Base-by-base conservation (phyloP, 2,888 invertebrate genomes). In the Agrochola lota region DNA sequence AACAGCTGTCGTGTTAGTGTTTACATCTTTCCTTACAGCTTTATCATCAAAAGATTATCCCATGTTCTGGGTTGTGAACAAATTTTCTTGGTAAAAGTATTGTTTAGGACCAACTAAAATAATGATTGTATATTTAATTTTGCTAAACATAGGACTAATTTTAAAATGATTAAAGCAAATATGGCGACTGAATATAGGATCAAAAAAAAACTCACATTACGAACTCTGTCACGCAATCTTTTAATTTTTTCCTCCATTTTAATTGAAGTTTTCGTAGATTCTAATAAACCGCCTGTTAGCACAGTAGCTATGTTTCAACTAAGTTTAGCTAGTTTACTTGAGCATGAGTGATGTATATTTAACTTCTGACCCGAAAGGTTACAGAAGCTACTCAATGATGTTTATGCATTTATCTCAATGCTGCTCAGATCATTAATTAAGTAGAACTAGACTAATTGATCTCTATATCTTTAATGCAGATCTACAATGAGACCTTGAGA, bases 191-290 rank as follows among this genome's bases (percentile, higher is more conserved):
- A 59, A 1, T 26, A 17, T 62, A n/a, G n/a, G n/a, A 26, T 17
- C 7, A 59, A 8, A n/a, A 71, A 30, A 49, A 72, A 71, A 78
- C 84, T 80, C 23, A 87, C 87, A 59, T 78, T 77, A 12, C 72
- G 78, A 63, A 87, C 59, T 64, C 77, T 85, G 11, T 83, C 87
- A 12, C 81, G 83, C 57, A 87, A 71, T 26, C 49, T 74, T 60
- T 40, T 62, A 1, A 81, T 69, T 40, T 80, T 80, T 63, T 76
- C 81, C 8, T 83, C 81, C 87, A 87, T 87, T n/a, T 74, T 72
- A 30, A 46, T 52, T 23, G 1, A 1, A 26, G 35, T 0, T 35
- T 35, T 35, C 1, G 2, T 1, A 3, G 2, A n/a, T 62, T 60
- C 0, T 8, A 63, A 71, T 59, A 63, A 55, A 49, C 63, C n/a